phyloP scores from a whole-genome alignment of 1,140 invertebrate genomes.

The Branchinecta lynchi region DNA sequence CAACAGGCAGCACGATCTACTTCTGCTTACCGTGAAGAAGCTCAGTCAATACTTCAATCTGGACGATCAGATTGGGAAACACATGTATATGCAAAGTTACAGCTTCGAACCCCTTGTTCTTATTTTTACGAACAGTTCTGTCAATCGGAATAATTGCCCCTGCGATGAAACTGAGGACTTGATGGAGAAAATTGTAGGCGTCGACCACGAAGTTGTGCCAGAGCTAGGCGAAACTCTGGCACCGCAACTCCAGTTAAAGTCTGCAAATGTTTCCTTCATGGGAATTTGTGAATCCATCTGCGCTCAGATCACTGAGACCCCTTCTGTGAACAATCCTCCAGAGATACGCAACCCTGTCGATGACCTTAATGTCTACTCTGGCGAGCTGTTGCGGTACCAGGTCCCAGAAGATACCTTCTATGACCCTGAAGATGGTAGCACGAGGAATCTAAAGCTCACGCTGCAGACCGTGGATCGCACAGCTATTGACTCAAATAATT shows the following conservation, averaged over 20 bases:
- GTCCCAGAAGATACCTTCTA: conserved; percentile 72
- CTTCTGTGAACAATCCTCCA: conserved; percentile 46
- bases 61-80: not conserved
- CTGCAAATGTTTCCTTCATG: conserved; percentile 15
- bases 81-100: not conserved
- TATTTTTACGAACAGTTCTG: conserved; percentile 72
- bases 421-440: conserved; percentile 66
- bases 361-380: conserved; percentile 57
- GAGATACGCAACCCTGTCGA: conserved; percentile 67
- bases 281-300: conserved; percentile 16
- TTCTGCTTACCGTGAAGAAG: not conserved
- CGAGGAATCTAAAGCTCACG: conserved; percentile 50
- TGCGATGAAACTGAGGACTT: conserved; percentile 37
- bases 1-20: not conserved
- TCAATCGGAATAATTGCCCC: conserved; percentile 56
- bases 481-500: conserved; percentile 48
- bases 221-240: conserved; percentile 22
- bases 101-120: conserved; percentile 41
- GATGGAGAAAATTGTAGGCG: conserved; percentile 14
- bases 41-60: not conserved
- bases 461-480: conserved; percentile 53
- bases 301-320: conserved; percentile 7
- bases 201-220: conserved; percentile 12
- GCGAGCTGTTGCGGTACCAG: conserved; percentile 55
- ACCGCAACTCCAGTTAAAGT: conserved; percentile 13